Evolutionary conservation across 2,113 vertebrate genomes (phyloP).

Genomic region (Poeciliopsis prolifica): DNA sequence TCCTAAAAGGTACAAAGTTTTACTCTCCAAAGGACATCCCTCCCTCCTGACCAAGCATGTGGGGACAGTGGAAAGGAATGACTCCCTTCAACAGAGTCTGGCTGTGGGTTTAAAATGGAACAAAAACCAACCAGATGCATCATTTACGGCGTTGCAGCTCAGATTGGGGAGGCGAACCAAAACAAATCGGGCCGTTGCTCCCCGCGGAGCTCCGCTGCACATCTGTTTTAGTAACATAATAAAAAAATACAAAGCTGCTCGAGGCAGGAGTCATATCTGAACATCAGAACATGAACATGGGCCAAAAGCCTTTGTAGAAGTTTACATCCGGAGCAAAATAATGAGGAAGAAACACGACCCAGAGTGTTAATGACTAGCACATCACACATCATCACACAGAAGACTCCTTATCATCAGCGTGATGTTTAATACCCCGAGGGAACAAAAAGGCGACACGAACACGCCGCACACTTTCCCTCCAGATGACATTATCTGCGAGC

Average conservation of each 20-base stretch:
- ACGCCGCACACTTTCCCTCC: neutral
- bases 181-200: constrained; percentile 24
- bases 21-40: no score
- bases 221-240: constrained; percentile 21
- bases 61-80: no score
- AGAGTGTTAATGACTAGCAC: constrained; percentile 40
- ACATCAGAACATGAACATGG: constrained; percentile 24
- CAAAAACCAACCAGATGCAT: constrained; percentile 3
- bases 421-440: constrained; percentile 23
- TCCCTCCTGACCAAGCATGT: no score
- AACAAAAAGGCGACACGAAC: constrained; percentile 4
- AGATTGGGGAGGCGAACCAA: constrained; percentile 17
- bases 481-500: constrained; percentile 15
- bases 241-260: constrained; percentile 5
- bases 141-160: constrained; percentile 4
- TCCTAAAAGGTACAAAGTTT: no score
- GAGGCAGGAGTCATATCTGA: constrained; percentile 12
- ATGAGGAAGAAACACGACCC: constrained; percentile 22
- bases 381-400: constrained; percentile 19
- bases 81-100: no score
- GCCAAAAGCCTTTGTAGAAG: constrained; percentile 37
- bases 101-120: no score
- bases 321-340: constrained; percentile 29
- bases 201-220: constrained; percentile 3
- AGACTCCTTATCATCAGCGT: constrained; percentile 24